These are phyloP conservation scores for Dorcus hopei DNA, from an alignment of 2,888 invertebrate species.

Conservation along the genomic window DNA sequence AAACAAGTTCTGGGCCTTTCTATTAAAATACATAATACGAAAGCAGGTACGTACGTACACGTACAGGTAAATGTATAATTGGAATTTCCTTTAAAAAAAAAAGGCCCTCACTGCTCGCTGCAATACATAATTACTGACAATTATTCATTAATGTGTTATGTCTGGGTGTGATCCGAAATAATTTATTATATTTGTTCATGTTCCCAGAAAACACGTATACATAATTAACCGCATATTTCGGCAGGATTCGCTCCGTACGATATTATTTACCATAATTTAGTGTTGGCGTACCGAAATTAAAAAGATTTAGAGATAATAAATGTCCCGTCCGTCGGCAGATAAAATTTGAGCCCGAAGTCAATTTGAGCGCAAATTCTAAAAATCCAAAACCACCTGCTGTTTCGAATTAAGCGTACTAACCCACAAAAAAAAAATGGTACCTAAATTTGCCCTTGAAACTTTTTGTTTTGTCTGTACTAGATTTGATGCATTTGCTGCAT, in stretches of 20 bases:
- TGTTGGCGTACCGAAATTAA: background rate
- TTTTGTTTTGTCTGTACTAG: constrained; percentile 22
- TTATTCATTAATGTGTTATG: background rate
- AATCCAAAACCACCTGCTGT: constrained; percentile 19
- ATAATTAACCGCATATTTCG: constrained; percentile 1
- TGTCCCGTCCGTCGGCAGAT: constrained; percentile 25
- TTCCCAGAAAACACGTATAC: background rate
- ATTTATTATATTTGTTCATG: background rate
- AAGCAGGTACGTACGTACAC: background rate
- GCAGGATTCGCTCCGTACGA: background rate
- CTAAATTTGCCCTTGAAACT: constrained; percentile 22
- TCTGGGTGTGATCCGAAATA: background rate
- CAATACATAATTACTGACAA: background rate
- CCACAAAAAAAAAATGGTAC: constrained; percentile 11
- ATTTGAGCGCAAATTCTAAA: constrained; percentile 19
- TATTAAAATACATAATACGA: too few species aligned
- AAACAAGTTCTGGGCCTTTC: background rate
- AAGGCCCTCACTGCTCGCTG: background rate
- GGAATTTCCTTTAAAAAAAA: background rate
- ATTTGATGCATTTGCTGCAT: constrained; percentile 20
- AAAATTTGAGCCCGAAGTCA: constrained; percentile 21
- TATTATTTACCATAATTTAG: background rate
- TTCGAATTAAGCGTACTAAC: constrained; percentile 19
- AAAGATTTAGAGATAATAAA: constrained; percentile 22
- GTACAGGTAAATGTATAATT: background rate